Evolutionary conservation across 2,797 vertebrate genomes (phyloP).

Genomic region (Tamandua tetradactyla): DNA sequence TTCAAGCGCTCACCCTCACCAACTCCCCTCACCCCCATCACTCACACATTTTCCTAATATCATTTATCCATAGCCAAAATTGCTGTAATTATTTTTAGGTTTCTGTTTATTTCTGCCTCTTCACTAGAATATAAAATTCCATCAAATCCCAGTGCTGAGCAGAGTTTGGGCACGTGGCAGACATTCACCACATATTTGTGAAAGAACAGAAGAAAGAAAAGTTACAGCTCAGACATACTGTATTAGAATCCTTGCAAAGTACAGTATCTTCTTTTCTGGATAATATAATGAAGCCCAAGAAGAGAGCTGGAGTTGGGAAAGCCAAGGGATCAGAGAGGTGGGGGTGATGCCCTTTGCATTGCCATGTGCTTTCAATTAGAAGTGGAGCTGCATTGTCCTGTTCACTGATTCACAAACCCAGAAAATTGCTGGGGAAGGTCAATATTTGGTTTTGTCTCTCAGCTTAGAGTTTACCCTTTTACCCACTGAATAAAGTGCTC

Average conservation of each 20-base stretch:
- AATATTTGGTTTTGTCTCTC: neutral
- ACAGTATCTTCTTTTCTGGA: neutral
- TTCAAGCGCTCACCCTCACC: neutral
- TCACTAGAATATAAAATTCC: neutral
- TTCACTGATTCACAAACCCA: neutral
- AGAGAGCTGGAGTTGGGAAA: too few species aligned
- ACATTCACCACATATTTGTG: too few species aligned
- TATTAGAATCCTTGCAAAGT: neutral
- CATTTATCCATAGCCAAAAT: neutral
- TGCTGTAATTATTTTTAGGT: neutral
- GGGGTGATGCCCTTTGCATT: neutral
- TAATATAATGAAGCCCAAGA: neutral
- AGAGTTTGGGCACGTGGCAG: neutral
- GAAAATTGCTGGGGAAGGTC: neutral
- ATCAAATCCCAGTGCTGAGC: neutral
- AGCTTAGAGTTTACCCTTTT: neutral
- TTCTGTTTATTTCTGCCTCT: neutral
- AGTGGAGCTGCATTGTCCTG: accelerated
- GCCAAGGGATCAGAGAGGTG: too few species aligned
- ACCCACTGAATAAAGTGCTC: neutral
- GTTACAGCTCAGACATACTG: neutral
- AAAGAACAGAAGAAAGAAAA: neutral
- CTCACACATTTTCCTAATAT: neutral
- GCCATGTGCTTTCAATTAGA: neutral
- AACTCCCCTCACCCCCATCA: too few species aligned